A percentile compares a stretch with the other conserved stretches of the same genome.
phyloP scores from a whole-genome alignment of 2,113 vertebrate genomes.

The Odocoileus hemionus region DNA sequence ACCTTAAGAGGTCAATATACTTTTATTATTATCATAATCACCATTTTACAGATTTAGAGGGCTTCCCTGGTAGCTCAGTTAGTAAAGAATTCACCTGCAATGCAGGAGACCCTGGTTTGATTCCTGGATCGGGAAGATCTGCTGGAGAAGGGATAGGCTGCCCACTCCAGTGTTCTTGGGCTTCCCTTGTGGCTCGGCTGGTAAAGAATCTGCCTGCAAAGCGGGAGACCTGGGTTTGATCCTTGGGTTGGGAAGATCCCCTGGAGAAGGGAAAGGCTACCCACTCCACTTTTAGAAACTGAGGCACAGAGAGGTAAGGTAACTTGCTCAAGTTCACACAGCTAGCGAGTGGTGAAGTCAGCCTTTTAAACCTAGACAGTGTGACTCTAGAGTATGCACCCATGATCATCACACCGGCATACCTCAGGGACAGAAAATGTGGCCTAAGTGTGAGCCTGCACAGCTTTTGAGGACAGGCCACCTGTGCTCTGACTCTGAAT shows the following conservation, averaged over 20 bases:
- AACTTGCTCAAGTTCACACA: not conserved
- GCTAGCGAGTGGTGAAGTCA: not conserved
- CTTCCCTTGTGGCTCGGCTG: not conserved
- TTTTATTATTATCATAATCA: not conserved
- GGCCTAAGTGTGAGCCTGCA: not conserved
- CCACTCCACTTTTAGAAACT: not conserved
- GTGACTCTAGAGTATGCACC: not conserved
- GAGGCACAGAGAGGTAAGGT: not conserved
- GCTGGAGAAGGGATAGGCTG: not conserved
- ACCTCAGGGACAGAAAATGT: not conserved
- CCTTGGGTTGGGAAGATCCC: not conserved
- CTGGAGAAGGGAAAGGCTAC: not conserved
- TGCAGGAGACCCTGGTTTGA: not conserved
- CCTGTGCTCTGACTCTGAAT: not conserved
- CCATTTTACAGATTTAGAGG: not conserved
- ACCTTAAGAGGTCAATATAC: not conserved
- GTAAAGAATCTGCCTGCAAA: not conserved
- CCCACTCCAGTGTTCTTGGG: not conserved
- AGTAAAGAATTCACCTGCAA: not conserved
- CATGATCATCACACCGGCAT: not conserved
- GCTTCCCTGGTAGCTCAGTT: not conserved
- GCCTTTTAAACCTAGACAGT: not conserved
- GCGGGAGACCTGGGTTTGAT: not conserved
- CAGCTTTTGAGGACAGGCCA: not conserved
- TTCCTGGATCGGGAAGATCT: not conserved